Evolutionary conservation across 2,797 vertebrate genomes (phyloP).

Genomic region (Sebastes itinus): DNA sequence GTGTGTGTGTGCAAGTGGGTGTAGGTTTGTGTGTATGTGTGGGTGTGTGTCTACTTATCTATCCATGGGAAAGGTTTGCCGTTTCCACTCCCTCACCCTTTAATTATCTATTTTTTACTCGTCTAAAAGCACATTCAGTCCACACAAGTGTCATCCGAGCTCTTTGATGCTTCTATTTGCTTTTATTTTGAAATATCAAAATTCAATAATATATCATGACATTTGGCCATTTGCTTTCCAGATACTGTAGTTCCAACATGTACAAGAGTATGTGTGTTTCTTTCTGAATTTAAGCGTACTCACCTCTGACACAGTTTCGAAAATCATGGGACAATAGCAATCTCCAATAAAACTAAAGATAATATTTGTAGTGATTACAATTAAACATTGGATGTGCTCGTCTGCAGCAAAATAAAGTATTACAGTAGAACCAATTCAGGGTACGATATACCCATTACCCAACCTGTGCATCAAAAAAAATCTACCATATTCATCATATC

Average conservation of each 20-base stretch:
- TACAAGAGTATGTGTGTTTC: neutral
- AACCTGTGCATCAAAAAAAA: neutral
- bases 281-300: neutral
- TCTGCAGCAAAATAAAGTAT: neutral
- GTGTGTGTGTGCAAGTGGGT: neutral
- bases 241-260: neutral
- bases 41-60: neutral
- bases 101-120: neutral
- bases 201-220: neutral
- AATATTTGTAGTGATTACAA: neutral
- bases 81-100: constrained; percentile 34
- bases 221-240: neutral
- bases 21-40: constrained; percentile 1
- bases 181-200: neutral
- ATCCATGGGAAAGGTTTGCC: constrained; percentile 62
- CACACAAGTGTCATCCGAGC: neutral
- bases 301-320: neutral
- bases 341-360: neutral
- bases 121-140: neutral
- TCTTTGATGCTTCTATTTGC: neutral
- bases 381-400: neutral
- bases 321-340: neutral
- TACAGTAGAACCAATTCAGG: neutral
- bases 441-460: neutral
- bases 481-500: neutral